These are phyloP conservation scores for Diceros bicornis DNA, from an alignment of 2,797 vertebrate genomes.

Conservation along the genomic window DNA sequence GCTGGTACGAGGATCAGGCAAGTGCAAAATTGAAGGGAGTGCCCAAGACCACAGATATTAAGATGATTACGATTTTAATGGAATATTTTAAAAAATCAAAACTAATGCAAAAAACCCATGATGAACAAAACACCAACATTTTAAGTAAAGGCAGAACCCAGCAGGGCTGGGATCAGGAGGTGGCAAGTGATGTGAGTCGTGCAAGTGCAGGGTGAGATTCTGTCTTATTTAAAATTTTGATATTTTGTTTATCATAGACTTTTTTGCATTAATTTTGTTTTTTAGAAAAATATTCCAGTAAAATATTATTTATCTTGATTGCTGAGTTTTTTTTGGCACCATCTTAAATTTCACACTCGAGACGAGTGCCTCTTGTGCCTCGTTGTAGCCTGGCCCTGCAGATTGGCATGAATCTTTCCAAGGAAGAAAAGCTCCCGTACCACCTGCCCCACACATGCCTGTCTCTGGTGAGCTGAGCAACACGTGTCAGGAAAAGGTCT, in stretches of 20 bases:
- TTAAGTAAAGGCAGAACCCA: neutral
- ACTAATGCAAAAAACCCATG: neutral
- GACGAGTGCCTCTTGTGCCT: neutral
- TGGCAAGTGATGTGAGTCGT: neutral
- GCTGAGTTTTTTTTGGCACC: neutral
- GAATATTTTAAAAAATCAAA: neutral
- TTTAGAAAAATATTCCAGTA: neutral
- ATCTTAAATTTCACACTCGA: neutral
- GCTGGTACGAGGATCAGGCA: neutral
- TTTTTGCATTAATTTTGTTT: neutral
- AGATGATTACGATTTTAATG: constrained; percentile 31
- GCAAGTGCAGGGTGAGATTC: neutral
- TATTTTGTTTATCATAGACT: neutral
- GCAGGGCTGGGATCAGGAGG: neutral
- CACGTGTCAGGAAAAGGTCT: neutral
- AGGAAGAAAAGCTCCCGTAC: neutral
- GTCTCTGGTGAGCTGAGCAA: neutral
- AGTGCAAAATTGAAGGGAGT: neutral
- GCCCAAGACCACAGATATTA: neutral
- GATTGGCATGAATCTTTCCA: neutral
- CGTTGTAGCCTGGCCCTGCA: neutral
- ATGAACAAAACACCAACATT: neutral
- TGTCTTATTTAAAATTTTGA: neutral
- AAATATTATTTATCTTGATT: constrained; percentile 11
- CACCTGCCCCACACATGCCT: neutral